A percentile compares a stretch with the other conserved stretches of the same genome.
These are phyloP conservation scores for Accipiter cooperii DNA, from an alignment of 2,113 vertebrate species.

Conservation along the genomic window DNA sequence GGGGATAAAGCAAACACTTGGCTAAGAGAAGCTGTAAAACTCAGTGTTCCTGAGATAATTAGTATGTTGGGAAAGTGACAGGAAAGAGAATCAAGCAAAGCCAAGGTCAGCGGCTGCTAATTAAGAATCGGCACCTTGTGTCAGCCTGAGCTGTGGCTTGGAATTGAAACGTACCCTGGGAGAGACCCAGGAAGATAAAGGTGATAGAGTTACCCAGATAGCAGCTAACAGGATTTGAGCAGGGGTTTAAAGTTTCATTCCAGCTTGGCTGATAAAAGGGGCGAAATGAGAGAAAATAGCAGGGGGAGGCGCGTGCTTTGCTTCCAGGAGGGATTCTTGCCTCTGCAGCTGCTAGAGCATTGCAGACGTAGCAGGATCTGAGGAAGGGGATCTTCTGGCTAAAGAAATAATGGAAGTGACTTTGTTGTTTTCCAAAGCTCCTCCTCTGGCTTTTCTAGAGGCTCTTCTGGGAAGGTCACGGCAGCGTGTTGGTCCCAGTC, in stretches of 20 bases:
- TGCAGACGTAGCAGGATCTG: not conserved
- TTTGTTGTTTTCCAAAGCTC: not conserved
- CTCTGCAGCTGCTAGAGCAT: not conserved
- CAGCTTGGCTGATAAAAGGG: slow-evolving; percentile 22
- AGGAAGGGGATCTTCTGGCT: not conserved
- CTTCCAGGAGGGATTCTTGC: slow-evolving; percentile 12
- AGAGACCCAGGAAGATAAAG: slow-evolving; percentile 34
- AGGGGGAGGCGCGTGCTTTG: not conserved
- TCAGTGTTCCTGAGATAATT: slow-evolving; percentile 54
- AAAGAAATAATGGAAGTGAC: not conserved
- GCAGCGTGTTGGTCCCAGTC: not conserved
- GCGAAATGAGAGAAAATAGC: slow-evolving; percentile 8
- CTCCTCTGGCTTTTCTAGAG: not conserved
- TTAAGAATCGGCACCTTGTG: slow-evolving; percentile 67
- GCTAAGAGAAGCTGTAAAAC: not conserved
- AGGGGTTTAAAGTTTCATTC: slow-evolving; percentile 11
- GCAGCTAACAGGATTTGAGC: slow-evolving; percentile 6
- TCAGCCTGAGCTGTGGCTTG: slow-evolving; percentile 37
- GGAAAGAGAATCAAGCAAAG: slow-evolving; percentile 49
- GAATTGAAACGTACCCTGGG: slow-evolving; percentile 49
- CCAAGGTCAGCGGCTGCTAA: slow-evolving; percentile 62
- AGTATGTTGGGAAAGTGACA: slow-evolving; percentile 63
- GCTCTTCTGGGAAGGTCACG: not conserved
- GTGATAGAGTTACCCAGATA: slow-evolving; percentile 50
- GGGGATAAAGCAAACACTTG: not conserved